Base-by-base conservation (phyloP, 92 coral and sea anemone genomes). In the Heliopora coerulea region DNA sequence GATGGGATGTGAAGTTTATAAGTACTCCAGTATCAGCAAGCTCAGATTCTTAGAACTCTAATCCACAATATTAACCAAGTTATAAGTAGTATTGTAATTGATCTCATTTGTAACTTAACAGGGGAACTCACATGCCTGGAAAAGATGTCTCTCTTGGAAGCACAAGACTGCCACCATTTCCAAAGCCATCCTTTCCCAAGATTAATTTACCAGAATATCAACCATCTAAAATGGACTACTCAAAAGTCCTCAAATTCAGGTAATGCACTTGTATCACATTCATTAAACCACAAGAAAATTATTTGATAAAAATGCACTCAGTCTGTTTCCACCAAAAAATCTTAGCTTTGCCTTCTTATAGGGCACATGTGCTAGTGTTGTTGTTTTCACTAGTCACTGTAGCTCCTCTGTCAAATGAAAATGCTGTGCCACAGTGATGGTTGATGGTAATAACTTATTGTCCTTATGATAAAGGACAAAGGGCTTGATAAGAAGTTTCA, bases 161-260 rank as follows among this genome's bases (percentile, higher is more conserved):
- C 46, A 89, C 97, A 32, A 82, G 97, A 12, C 86, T 89, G 0
- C 98, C 98, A 11, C 89, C 96, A 4, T 63, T 93, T 20, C 96
- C 98, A 39, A 86, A 86, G 82, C 98, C 91, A 0, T 74, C 82
- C 18, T 85, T 90, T 19, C 98, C 98, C 23, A 88, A 84, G 72
- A 87, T 93, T 73, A 77, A 76, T 59, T 87, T 87, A 23, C 86
- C 93, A 39, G 64, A 78, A 14, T 93, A 85, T 79, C 91, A 88
- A 41, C 93, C 98, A 4, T 80, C 83, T 58, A 87, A 59, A 70
- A 93, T 93, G 98, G 89, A 86, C 8, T 89, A 79, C 65, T 86
- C 91, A 28, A 85, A 83, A 37, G 76, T 93, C 9, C 74, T 78
- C 37, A 60, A 81, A 68, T 93, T 93, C 84, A 89, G 98, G 98